phyloP scores from a whole-genome alignment of 23 tunicate genomes.

The Trididemnum miniatum region DNA sequence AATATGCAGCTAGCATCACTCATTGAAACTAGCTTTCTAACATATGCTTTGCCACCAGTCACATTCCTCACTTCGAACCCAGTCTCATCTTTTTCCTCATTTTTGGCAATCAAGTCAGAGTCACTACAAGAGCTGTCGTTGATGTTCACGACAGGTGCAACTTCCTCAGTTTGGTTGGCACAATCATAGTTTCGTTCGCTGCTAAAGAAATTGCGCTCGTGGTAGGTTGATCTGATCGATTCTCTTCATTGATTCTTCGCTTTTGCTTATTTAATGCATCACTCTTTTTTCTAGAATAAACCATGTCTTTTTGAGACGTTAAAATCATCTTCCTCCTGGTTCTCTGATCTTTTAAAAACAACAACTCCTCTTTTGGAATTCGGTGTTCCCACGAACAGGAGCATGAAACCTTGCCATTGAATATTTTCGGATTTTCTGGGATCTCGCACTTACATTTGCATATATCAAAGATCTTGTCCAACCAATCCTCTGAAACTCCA shows the following conservation, averaged over 20 bases:
- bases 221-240: background rate
- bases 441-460: background rate
- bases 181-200: background rate
- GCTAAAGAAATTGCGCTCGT: background rate
- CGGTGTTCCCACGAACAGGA: background rate
- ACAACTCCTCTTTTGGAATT: background rate
- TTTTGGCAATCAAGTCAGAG: too few species aligned
- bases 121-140: background rate
- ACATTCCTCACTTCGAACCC: background rate
- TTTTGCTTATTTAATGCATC: background rate
- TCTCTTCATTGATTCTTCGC: background rate
- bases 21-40: background rate
- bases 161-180: background rate
- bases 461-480: background rate
- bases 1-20: background rate
- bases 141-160: background rate
- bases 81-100: background rate
- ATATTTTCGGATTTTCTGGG: background rate
- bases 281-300: background rate
- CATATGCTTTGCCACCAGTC: background rate
- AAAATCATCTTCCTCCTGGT: background rate
- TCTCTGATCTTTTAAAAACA: background rate
- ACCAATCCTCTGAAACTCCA: background rate
- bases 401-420: background rate
- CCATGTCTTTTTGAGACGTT: background rate